A percentile compares a stretch with the other conserved stretches of the same genome.
These are phyloP conservation scores for Chrysogorgia sp. DNA, from an alignment of 92 coral and sea anemone genomes.

Conservation along the genomic window DNA sequence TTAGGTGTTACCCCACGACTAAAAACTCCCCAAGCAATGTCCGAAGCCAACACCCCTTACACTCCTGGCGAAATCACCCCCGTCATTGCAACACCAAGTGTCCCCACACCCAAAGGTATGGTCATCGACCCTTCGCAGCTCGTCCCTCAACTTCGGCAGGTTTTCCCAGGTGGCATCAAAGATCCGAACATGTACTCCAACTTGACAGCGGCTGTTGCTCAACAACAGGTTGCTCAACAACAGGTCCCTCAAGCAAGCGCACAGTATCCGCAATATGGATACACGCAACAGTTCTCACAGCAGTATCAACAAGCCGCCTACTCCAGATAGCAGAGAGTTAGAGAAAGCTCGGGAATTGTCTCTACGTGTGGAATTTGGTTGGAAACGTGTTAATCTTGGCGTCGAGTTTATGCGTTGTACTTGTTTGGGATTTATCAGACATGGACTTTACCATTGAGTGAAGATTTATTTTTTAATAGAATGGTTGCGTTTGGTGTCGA, in stretches of 20 bases:
- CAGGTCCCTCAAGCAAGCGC: constrained; percentile 50
- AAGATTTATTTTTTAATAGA: too few species aligned
- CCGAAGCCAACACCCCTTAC: constrained; percentile 95
- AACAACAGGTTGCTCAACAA: too few species aligned
- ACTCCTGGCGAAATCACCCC: constrained; percentile 94
- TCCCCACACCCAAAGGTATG: constrained; percentile 52
- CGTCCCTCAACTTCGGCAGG: constrained; percentile 83
- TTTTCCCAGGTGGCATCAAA: constrained; percentile 78
- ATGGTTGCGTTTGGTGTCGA: too few species aligned
- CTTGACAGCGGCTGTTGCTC: constrained; percentile 68
- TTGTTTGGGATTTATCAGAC: too few species aligned
- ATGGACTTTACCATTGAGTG: too few species aligned
- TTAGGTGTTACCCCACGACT: constrained; percentile 88
- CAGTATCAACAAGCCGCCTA: constrained; percentile 62
- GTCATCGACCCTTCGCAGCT: constrained; percentile 85
- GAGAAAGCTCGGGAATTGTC: too few species aligned
- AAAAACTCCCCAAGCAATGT: constrained; percentile 75
- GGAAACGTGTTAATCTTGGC: too few species aligned
- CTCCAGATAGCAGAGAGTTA: constrained; percentile 59
- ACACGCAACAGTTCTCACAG: constrained; percentile 75
- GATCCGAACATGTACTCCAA: constrained; percentile 80
- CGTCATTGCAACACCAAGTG: constrained; percentile 19
- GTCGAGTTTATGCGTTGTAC: too few species aligned
- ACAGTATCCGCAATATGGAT: constrained; percentile 89
- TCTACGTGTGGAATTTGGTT: too few species aligned